Conservation (phyloP, 1,140 invertebrate genomes). For the Epicauta chinensis region DNA sequence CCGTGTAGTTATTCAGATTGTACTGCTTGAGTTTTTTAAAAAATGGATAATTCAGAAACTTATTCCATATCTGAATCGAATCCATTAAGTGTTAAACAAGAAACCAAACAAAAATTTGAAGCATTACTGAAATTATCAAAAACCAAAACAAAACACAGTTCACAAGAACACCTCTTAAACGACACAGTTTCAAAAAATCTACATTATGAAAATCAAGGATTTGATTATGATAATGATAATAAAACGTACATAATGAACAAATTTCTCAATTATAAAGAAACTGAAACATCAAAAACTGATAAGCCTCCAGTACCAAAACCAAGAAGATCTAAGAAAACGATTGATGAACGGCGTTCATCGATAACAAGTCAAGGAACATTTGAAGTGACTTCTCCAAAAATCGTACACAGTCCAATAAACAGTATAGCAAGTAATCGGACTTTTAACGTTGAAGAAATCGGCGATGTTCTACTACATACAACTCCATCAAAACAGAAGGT, state of each 20-base stretch:
- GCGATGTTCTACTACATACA: constrained; percentile 9
- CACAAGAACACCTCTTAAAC: constrained; percentile 2
- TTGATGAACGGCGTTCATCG: background rate
- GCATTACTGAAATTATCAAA: constrained; percentile 19
- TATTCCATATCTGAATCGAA: too few relatives aligned
- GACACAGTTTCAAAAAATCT: constrained; percentile 2
- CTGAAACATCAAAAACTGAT: constrained; percentile 1
- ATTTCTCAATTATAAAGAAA: constrained; percentile 18
- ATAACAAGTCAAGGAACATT: constrained; percentile 15
- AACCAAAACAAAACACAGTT: constrained; percentile 9
- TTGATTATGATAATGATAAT: constrained; percentile 5
- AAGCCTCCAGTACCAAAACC: constrained; percentile 25
- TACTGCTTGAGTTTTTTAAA: too few relatives aligned
- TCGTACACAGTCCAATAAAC: background rate
- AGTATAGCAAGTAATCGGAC: constrained; percentile 1
- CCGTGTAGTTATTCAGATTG: too few relatives aligned
- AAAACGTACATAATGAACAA: constrained; percentile 29
- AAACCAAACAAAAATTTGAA: constrained; percentile 29
- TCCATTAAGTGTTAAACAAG: constrained; percentile 14
- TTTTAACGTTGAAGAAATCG: constrained; percentile 13
- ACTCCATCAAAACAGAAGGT: constrained; percentile 5
- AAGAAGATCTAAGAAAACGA: constrained; percentile 18
- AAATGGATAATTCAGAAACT: too few relatives aligned
- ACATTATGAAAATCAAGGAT: constrained; percentile 1
- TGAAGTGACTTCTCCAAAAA: constrained; percentile 17